Evolutionary conservation across 2,113 vertebrate species (phyloP), one percentile per base, ranked within the genome.

Genomic region (Suncus etruscus): DNA sequence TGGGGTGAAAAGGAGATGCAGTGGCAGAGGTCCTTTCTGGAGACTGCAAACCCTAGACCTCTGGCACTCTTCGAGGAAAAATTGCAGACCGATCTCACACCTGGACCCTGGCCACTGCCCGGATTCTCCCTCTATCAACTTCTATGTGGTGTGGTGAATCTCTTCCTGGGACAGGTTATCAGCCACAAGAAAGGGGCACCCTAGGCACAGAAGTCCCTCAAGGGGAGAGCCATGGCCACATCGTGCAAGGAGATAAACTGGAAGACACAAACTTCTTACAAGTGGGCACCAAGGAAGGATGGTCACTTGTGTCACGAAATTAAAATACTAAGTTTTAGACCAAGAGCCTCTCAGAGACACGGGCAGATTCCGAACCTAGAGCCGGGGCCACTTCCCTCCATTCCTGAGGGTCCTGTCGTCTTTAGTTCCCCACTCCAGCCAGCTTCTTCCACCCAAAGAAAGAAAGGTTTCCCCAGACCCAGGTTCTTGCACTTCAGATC

Each of bases 401-500:
- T 8, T 51, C 65, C 32, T 31, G 50, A 24, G 45, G 11, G 25
- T 50, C 27, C 0, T 1, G 45, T 29, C 58, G 66, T 15, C 24
- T 9, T 48, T 0, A 6, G 72, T 27, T 54, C 50, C 58, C 27
- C 50, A 12, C 18, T 8, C 12, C 24, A 50, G 77, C 81, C 1
- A 74, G 58, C 27, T 3, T 6, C 27, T 6, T 1, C 39, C 29
- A 16, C 25, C 1, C 0, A 39, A 3, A 75, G 70, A 76, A 22
- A 83, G 58, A 31, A 47, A 51, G 75, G 32, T 47, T 1, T 18
- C 18, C 48, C 25, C 18, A 73, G 8, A 4, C 48, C 45, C 39
- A n/a, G 24, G 11, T 83, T 58, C 61, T 58, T 68, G 27, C n/a
- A 73, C 86, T 86, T 73, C 54, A 77, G 70, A 83, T 29, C 77